Percentiles rank a stretch among this genome's conserved stretches.
Evolutionary conservation across 2,797 vertebrate species (phyloP).

Genomic region (Pangasius sanitwongsei): DNA sequence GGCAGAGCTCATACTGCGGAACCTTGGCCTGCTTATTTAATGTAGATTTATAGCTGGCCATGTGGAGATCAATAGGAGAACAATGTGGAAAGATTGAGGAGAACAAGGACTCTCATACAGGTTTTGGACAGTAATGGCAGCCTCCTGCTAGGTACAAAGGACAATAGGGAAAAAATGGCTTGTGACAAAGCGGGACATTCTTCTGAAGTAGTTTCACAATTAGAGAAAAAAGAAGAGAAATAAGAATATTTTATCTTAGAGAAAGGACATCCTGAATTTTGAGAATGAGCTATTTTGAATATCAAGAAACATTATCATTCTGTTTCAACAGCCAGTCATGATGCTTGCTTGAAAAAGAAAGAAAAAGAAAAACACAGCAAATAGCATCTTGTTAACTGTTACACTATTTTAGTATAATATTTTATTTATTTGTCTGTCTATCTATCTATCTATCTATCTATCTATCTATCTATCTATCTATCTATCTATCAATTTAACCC

Average conservation of each 20-base stretch:
- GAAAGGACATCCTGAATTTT: constrained; percentile 1
- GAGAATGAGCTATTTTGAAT: constrained; percentile 2
- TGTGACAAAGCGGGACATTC: constrained; percentile 53
- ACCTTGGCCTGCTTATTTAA: constrained; percentile 59
- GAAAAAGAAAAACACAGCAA: neutral
- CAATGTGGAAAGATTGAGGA: constrained; percentile 58
- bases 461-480: neutral
- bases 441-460: neutral
- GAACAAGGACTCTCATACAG: constrained; percentile 53
- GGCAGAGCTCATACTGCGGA: constrained; percentile 47
- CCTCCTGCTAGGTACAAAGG: constrained; percentile 56
- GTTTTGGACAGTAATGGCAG: constrained; percentile 54
- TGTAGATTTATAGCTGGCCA: constrained; percentile 62
- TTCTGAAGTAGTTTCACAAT: constrained; percentile 53
- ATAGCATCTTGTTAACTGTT: neutral
- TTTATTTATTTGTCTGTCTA: neutral
- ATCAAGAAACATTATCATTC: neutral
- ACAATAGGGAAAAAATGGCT: constrained; percentile 54
- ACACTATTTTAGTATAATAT: neutral
- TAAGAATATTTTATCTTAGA: constrained; percentile 39
- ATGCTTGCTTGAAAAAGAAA: neutral
- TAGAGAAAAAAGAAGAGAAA: constrained; percentile 27
- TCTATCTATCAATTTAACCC: too few species aligned
- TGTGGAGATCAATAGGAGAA: constrained; percentile 64
- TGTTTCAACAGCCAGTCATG: neutral